Evolutionary conservation across 2,888 invertebrate species (phyloP).

Genomic region (Vandiemenella viatica): DNA sequence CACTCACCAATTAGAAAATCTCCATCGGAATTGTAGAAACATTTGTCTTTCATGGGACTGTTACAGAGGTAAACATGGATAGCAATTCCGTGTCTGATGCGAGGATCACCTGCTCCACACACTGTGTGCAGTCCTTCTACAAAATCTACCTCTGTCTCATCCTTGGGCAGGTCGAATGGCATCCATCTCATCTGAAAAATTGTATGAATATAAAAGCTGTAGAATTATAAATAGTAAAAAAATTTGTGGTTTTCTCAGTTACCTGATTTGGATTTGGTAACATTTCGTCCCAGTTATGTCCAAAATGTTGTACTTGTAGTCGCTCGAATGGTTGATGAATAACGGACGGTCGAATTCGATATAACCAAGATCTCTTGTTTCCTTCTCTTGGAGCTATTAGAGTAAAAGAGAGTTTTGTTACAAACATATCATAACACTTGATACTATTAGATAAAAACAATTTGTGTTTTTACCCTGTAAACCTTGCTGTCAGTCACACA

Average conservation of each 20-base stretch:
- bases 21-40: constrained; percentile 89
- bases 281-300: constrained; percentile 61
- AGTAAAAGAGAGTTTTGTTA: too few relatives aligned
- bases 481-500: too few relatives aligned
- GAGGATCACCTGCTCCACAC: constrained; percentile 86
- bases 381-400: constrained; percentile 59
- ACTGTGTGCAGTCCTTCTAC: constrained; percentile 80
- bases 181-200: constrained; percentile 94
- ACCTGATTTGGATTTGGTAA: constrained; percentile 89
- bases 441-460: too few relatives aligned
- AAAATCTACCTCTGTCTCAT: constrained; percentile 52
- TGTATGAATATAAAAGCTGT: too few relatives aligned
- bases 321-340: constrained; percentile 65
- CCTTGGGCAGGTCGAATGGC: constrained; percentile 70
- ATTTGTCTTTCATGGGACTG: constrained; percentile 64
- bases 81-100: constrained; percentile 64
- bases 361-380: constrained; percentile 76
- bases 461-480: too few relatives aligned
- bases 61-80: constrained; percentile 86
- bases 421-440: too few relatives aligned
- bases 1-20: constrained; percentile 84
- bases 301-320: constrained; percentile 38
- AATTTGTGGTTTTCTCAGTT: too few relatives aligned
- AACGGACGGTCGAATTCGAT: constrained; percentile 86
- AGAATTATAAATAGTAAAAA: too few relatives aligned